Evolutionary conservation across 2,888 invertebrate species (phyloP), one percentile per base, ranked within the genome.

Genomic region (Antheraea yamamai): DNA sequence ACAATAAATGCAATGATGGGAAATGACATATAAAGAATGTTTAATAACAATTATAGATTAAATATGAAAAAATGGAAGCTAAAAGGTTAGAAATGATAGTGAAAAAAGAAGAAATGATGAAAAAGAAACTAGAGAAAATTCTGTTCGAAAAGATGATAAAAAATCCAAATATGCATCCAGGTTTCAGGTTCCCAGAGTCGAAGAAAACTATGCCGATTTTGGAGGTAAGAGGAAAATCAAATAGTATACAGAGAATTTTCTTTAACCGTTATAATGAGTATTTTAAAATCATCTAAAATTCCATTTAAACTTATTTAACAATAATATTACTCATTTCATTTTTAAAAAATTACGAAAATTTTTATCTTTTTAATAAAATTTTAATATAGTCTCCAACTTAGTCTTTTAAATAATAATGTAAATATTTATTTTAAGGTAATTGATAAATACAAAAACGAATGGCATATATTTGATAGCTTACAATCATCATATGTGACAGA

Each of bases 101-200:
- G 3, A 91, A 88, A 78, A 88, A 78, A 77, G 85, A 86, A 80
- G 84, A 87, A 75, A 76, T 82, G 35, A 80, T 80, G 76, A 88
- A 87, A 73, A 79, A 84, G 71, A 91, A 87, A 73, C 58, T 80
- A 58, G 87, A 92, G 78, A 85, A 84, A 51, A 78, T 80, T 2
- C 74, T 91, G 8, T 73, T 87, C n/a, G 85, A 81, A 75, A 93
- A 92, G 77, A 85, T 91, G 73, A 89, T 91, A 90, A 92, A 90
- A 79, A 91, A 92, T 75, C 92, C 92, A 30, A 86, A 79, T 0
- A 79, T 85, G 80, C 92, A 93, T 78, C 92, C 93, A 1, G 93
- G 93, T 6, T 94, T 87, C 75, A 4, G 79, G 3, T 94, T 87
- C 73, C 92, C 92, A 12, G 71, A 79, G 71, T 92, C 93, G 0